A percentile compares a stretch with the other conserved stretches of the same genome.
Evolutionary conservation across 2,113 vertebrate genomes (phyloP).

Genomic region (Diadophis punctatus): DNA sequence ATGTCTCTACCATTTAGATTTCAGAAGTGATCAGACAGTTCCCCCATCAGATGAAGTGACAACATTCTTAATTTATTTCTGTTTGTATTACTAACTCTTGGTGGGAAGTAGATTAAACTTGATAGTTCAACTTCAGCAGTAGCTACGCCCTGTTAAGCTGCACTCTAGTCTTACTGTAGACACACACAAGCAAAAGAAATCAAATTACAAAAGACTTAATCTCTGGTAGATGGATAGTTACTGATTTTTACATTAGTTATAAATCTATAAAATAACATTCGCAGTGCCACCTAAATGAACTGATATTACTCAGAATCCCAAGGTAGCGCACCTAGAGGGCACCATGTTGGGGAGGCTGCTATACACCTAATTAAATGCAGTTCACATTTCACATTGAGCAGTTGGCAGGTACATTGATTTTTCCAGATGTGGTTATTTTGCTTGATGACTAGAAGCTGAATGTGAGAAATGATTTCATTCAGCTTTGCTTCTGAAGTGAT

Average conservation of each 20-base stretch:
- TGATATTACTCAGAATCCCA: background rate
- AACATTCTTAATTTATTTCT: background rate
- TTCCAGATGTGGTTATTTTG: background rate
- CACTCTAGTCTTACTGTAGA: background rate
- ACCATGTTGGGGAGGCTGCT: background rate
- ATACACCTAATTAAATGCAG: background rate
- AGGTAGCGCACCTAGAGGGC: background rate
- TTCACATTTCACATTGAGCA: background rate
- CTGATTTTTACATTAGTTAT: background rate
- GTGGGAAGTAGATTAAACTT: background rate
- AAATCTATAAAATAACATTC: background rate
- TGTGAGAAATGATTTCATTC: background rate
- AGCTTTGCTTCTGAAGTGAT: background rate
- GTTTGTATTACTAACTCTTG: background rate
- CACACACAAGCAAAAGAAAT: background rate
- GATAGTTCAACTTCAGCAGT: background rate
- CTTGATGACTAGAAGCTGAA: background rate
- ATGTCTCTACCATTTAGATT: background rate
- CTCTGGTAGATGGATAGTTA: background rate
- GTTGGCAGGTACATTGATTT: background rate
- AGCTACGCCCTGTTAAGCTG: background rate
- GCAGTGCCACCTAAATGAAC: background rate
- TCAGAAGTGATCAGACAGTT: background rate
- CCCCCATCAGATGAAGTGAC: background rate
- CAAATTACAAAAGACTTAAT: background rate